Conservation (phyloP, 2,113 vertebrate genomes). For the Gobiocypris rarus region DNA sequence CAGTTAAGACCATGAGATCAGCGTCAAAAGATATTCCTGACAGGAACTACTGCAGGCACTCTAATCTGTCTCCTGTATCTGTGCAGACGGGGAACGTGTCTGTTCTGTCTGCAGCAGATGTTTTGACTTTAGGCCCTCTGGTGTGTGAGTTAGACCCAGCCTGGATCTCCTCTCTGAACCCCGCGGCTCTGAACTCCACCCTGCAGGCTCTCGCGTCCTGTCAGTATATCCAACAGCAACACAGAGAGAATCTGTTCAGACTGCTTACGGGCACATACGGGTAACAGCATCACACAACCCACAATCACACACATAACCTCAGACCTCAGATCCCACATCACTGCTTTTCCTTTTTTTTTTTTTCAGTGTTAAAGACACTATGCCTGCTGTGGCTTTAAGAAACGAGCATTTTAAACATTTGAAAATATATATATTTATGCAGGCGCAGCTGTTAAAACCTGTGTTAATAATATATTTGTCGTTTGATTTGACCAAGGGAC, state of each 20-base stretch:
- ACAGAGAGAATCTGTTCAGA: conserved; percentile 56
- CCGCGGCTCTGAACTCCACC: conserved; percentile 54
- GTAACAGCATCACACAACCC: conserved; percentile 61
- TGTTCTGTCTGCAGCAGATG: conserved; percentile 53
- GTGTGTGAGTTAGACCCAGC: conserved; percentile 68
- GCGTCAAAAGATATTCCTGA: not conserved
- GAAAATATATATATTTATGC: not conserved
- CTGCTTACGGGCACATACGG: conserved; percentile 66
- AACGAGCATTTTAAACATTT: not conserved
- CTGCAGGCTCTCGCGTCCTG: conserved; percentile 66
- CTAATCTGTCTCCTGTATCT: conserved; percentile 10
- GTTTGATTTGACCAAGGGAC: conserved; percentile 58
- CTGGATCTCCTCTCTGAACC: conserved; percentile 60
- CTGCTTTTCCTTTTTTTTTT: not conserved
- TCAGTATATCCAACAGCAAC: conserved; percentile 53
- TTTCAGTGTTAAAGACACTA: not conserved
- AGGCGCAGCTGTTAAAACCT: not conserved
- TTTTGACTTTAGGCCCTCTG: conserved; percentile 63
- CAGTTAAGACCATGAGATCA: not conserved
- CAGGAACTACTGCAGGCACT: not conserved
- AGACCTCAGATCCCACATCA: not conserved
- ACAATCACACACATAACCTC: not conserved
- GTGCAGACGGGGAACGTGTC: conserved; percentile 63
- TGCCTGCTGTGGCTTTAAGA: not conserved
- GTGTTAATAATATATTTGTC: not conserved